A percentile compares a stretch with the other conserved stretches of the same genome.
Conservation (phyloP, 2,113 vertebrate genomes). For the Pao palembangensis region DNA sequence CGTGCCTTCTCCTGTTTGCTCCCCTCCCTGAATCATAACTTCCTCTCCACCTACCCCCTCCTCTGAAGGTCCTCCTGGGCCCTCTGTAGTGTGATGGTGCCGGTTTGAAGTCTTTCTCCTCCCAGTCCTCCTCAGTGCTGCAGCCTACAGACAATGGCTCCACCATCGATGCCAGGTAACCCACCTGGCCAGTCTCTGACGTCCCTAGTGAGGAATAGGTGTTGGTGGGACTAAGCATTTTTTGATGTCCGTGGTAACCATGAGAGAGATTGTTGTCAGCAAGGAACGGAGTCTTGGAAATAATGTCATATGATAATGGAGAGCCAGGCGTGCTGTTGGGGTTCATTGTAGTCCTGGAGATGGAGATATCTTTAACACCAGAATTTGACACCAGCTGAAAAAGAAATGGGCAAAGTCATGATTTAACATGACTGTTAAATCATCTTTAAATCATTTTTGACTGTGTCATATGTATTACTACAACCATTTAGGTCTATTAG, state of each 20-base stretch:
- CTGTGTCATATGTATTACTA: neutral
- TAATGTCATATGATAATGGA: neutral
- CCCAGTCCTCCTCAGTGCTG: conserved; percentile 40
- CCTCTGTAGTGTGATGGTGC: neutral
- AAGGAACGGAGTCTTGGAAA: neutral
- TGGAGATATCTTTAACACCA: neutral
- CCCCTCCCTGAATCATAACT: conserved; percentile 13
- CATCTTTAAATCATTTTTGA: no score
- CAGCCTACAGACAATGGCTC: conserved; percentile 39
- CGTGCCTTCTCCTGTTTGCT: neutral
- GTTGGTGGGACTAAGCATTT: neutral
- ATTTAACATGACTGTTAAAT: no score
- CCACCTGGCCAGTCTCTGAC: neutral
- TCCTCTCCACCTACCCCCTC: conserved; percentile 1
- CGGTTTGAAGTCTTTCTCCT: conserved; percentile 1
- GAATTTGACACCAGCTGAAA: conserved; percentile 38
- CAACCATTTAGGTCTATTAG: no score
- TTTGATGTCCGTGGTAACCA: neutral
- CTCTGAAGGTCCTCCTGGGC: neutral
- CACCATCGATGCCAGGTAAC: fast-evolving
- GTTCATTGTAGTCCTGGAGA: conserved; percentile 22
- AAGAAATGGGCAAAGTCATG: fast-evolving
- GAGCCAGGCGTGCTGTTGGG: conserved; percentile 13
- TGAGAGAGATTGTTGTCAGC: neutral
- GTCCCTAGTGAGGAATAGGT: neutral